Percentiles rank a stretch among this genome's conserved stretches.
Evolutionary conservation across 2,888 invertebrate species (phyloP).

Genomic region (Agrotis ipsilon): DNA sequence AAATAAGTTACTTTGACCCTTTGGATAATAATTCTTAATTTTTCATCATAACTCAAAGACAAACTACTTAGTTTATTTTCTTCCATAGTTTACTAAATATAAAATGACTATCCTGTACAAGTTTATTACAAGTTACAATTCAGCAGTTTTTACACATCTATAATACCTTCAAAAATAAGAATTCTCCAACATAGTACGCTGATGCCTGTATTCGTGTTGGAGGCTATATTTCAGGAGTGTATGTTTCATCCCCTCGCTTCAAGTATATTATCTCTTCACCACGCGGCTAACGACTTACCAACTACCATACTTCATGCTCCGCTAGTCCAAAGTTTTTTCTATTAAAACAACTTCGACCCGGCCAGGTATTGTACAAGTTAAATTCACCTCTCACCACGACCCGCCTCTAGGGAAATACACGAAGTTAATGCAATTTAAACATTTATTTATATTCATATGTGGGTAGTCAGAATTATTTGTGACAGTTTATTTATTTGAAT

Average conservation of each 20-base stretch:
- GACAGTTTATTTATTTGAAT: slow-evolving; percentile 37
- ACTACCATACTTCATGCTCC: slow-evolving; percentile 73
- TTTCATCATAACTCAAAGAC: not conserved
- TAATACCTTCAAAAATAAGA: not conserved
- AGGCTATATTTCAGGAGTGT: too few species aligned
- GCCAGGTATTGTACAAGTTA: slow-evolving; percentile 70
- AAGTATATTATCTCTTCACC: slow-evolving; percentile 22
- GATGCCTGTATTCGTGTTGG: too few species aligned
- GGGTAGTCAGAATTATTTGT: slow-evolving; percentile 35
- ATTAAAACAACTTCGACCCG: slow-evolving; percentile 68
- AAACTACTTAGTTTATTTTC: not conserved
- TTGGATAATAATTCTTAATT: too few species aligned
- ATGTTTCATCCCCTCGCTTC: slow-evolving; percentile 3
- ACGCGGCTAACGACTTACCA: slow-evolving; percentile 67
- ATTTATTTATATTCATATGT: slow-evolving; percentile 65
- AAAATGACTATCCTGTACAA: not conserved
- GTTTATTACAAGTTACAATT: too few species aligned
- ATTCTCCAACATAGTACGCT: fast-evolving
- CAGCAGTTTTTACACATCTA: not conserved
- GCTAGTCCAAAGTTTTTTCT: slow-evolving; percentile 75
- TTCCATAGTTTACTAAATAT: too few species aligned
- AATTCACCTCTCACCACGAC: slow-evolving; percentile 66
- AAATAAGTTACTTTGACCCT: too few species aligned
- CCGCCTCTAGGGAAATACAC: slow-evolving; percentile 64
- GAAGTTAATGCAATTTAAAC: slow-evolving; percentile 69